Conservation (phyloP, 37 sponge, comb jelly and placozoan species). For the Beroe forskalii region DNA sequence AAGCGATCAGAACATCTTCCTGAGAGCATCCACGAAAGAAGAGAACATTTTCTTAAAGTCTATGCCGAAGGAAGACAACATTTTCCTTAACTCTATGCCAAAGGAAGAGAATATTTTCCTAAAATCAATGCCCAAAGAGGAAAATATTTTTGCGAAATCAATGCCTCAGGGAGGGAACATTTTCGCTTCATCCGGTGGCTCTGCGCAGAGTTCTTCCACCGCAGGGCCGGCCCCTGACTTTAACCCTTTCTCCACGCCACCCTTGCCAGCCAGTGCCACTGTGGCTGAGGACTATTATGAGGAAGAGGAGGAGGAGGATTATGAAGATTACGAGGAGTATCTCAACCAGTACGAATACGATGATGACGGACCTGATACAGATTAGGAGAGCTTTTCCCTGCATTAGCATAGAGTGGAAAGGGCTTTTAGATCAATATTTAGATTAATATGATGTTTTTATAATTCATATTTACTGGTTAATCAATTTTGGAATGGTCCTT, state of each 20-base stretch:
- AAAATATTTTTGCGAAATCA: no score
- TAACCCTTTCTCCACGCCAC: constrained; percentile 1
- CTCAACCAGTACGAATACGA: no score
- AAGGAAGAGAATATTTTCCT: neutral
- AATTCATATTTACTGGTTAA: no score
- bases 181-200: no score
- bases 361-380: no score
- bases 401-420: no score
- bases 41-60: neutral
- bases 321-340: neutral
- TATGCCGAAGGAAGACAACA: neutral
- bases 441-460: no score
- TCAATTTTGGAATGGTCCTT: no score
- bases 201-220: neutral
- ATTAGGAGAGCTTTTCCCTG: no score
- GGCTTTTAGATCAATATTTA: no score
- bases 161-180: no score
- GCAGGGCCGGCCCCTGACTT: neutral
- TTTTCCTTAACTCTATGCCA: neutral
- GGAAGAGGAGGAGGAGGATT: neutral
- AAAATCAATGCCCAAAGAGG: no score
- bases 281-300: neutral
- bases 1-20: neutral
- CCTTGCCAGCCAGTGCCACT: neutral
- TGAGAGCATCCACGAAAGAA: neutral